Conservation (phyloP, 2,113 vertebrate genomes). For the mouse (Mus musculus) region GRCm39 chr1:76918501-76919000, state of each 20-base stretch:
- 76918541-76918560: not conserved
- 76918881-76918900: not conserved
- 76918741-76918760: not conserved
- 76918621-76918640: not conserved
- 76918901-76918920: not conserved
- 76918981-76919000: not conserved
- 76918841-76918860: no score
- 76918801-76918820: not conserved
- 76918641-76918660: not conserved
- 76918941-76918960: not conserved
- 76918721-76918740: slow-evolving; percentile 56
- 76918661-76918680: not conserved
- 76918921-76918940: not conserved
- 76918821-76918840: not conserved
- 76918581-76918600: not conserved
- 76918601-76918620: slow-evolving; percentile 30
- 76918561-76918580: not conserved
- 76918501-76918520: not conserved
- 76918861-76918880: not conserved
- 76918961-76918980: not conserved
- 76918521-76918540: not conserved
- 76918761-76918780: not conserved
- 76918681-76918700: not conserved
- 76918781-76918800: slow-evolving; percentile 7
- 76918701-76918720: slow-evolving; percentile 21